Evolutionary conservation across 2,113 vertebrate species (phyloP).

Genomic region (Danionella cerebrum): DNA sequence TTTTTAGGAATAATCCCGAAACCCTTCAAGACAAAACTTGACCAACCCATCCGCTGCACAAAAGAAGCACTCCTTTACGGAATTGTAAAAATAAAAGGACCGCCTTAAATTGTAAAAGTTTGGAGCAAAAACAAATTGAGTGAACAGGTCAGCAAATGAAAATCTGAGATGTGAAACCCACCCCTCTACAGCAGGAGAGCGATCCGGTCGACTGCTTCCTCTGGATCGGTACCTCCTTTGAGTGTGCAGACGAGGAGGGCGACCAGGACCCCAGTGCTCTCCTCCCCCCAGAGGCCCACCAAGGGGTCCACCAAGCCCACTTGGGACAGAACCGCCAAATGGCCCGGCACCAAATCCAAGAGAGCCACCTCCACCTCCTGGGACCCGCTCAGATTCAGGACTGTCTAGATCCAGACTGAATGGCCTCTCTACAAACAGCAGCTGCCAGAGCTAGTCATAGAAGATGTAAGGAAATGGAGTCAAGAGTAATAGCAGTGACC

Average conservation of each 20-base stretch:
- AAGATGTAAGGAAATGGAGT: not conserved
- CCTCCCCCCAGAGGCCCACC: constrained; percentile 52
- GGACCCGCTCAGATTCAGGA: constrained; percentile 65
- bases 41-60: no score
- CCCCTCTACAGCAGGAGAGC: constrained; percentile 92
- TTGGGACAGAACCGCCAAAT: constrained; percentile 62
- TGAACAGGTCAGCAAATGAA: not conserved
- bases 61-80: no score
- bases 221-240: constrained; percentile 77
- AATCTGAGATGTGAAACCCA: constrained; percentile 46
- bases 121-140: not conserved
- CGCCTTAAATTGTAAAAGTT: no score
- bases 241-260: constrained; percentile 76
- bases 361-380: constrained; percentile 46
- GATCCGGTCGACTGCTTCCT: constrained; percentile 81
- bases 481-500: not conserved
- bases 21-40: no score
- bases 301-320: constrained; percentile 60
- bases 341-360: constrained; percentile 55
- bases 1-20: no score
- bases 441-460: constrained; percentile 79
- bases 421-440: constrained; percentile 66
- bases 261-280: constrained; percentile 82
- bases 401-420: constrained; percentile 74
- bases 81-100: no score